phyloP scores from a whole-genome alignment of 2,113 vertebrate species.

The Myanophis thanlyinensis region DNA sequence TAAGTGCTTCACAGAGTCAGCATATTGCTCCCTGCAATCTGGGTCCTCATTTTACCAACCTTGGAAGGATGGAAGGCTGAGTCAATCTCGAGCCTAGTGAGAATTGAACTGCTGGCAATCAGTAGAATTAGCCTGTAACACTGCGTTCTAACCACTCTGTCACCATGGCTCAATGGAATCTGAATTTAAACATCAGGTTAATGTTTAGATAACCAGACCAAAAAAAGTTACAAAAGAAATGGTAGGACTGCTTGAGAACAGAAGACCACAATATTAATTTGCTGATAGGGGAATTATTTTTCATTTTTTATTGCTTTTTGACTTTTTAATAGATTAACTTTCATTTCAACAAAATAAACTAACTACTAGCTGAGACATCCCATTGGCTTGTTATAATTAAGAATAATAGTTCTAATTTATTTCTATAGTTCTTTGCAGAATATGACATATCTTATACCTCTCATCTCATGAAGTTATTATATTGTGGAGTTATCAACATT shows the following conservation, averaged over 20 bases:
- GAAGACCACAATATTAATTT: background rate
- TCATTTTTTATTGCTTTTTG: background rate
- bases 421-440: background rate
- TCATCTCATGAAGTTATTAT: background rate
- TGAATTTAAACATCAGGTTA: background rate
- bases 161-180: background rate
- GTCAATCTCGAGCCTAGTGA: background rate
- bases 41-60: background rate
- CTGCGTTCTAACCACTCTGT: background rate
- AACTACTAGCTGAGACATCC: background rate
- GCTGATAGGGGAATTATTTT: background rate
- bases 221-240: background rate
- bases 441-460: background rate
- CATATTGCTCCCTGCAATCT: background rate
- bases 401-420: background rate
- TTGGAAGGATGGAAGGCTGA: background rate
- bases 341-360: background rate
- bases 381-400: background rate
- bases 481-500: constrained; percentile 2
- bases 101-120: background rate
- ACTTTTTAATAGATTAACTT: background rate
- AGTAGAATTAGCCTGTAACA: background rate
- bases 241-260: background rate
- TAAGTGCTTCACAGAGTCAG: background rate
- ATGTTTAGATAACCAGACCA: background rate